These are phyloP conservation scores for Cerceris ruficornis DNA, from an alignment of 2,888 invertebrate species.

Conservation along the genomic window DNA sequence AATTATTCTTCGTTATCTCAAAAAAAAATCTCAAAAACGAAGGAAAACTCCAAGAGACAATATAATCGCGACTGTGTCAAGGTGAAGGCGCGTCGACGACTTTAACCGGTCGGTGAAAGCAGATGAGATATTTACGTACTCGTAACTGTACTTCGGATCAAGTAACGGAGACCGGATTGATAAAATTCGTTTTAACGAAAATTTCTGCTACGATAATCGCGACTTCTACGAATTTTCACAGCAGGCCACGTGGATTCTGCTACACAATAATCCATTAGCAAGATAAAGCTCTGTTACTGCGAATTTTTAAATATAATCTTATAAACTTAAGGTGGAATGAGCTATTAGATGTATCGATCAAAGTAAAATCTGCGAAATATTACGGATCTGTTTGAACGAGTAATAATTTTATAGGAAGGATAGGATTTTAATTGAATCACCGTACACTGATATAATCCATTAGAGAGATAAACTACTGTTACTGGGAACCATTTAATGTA, in stretches of 20 bases:
- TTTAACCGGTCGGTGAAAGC: constrained; percentile 66
- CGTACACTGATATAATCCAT: too few relatives aligned
- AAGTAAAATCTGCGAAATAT: too few relatives aligned
- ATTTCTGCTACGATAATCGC: background rate
- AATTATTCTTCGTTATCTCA: background rate
- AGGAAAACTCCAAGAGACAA: constrained; percentile 24
- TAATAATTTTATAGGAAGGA: too few relatives aligned
- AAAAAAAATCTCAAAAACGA: background rate
- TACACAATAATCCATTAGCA: too few relatives aligned
- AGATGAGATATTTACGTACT: constrained; percentile 46
- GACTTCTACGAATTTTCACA: background rate
- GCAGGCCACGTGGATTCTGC: background rate
- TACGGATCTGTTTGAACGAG: too few relatives aligned
- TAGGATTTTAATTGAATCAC: too few relatives aligned
- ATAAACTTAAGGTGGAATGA: too few relatives aligned
- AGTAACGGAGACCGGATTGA: constrained; percentile 20
- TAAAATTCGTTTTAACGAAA: constrained; percentile 3
- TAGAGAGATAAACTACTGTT: too few relatives aligned
- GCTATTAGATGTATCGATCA: too few relatives aligned
- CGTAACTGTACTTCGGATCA: constrained; percentile 57
- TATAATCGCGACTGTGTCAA: constrained; percentile 72
- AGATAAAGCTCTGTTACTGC: too few relatives aligned
- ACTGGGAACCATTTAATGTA: too few relatives aligned
- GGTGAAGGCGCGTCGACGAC: constrained; percentile 73
- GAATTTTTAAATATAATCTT: too few relatives aligned